A percentile compares a stretch with the other conserved stretches of the same genome.
These are phyloP conservation scores for Eurypyga helias DNA, from an alignment of 2,113 vertebrate species.

Conservation along the genomic window DNA sequence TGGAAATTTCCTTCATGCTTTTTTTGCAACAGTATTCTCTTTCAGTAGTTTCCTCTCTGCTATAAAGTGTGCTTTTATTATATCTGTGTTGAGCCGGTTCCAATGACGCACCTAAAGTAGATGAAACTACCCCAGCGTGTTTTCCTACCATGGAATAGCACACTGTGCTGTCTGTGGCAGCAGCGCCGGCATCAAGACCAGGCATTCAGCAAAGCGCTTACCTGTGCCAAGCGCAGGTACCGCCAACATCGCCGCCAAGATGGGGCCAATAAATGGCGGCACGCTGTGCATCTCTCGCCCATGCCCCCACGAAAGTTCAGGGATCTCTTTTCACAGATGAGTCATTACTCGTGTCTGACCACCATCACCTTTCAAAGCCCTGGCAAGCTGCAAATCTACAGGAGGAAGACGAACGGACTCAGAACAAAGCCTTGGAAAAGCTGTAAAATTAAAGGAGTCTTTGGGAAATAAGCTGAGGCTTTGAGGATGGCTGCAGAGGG, in stretches of 20 bases:
- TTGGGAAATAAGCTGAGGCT: neutral
- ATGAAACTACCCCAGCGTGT: slow-evolving; percentile 26
- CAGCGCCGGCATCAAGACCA: neutral
- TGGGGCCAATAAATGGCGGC: neutral
- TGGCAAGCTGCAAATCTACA: neutral
- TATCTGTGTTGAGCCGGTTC: neutral
- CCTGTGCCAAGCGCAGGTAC: slow-evolving; percentile 19
- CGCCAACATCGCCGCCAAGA: neutral
- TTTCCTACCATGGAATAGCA: neutral
- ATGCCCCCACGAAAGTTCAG: neutral
- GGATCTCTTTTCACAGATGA: neutral
- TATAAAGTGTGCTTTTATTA: slow-evolving; percentile 47
- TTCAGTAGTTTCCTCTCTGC: slow-evolving; percentile 43
- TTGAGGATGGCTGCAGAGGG: neutral
- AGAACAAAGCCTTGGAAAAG: neutral
- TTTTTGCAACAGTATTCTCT: slow-evolving; percentile 58
- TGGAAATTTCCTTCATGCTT: slow-evolving; percentile 64
- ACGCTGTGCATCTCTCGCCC: neutral
- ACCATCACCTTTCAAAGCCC: neutral
- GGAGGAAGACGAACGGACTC: neutral
- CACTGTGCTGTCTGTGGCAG: neutral
- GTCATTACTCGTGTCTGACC: neutral
- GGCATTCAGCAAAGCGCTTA: neutral
- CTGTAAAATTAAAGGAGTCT: neutral
- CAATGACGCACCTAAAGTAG: slow-evolving; percentile 60